These are phyloP conservation scores for Drosophila asahinai DNA, from an alignment of 1,140 invertebrate genomes.

Conservation along the genomic window DNA sequence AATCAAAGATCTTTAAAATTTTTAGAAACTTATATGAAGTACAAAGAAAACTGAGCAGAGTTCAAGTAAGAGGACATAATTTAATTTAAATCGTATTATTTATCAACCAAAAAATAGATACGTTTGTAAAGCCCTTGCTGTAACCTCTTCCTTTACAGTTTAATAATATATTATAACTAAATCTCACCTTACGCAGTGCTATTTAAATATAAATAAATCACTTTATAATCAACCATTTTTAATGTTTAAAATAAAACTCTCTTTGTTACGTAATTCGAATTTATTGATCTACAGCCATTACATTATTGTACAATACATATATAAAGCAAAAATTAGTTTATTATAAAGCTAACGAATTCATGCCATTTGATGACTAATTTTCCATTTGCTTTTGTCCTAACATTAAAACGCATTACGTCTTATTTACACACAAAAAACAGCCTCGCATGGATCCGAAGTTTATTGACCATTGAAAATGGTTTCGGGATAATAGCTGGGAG, in stretches of 20 bases:
- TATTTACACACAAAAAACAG: constrained; percentile 64
- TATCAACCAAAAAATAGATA: too few relatives aligned
- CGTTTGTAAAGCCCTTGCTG: too few relatives aligned
- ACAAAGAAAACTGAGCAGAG: too few relatives aligned
- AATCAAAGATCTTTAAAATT: too few relatives aligned
- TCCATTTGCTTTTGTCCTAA: constrained; percentile 44
- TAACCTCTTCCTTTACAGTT: too few relatives aligned
- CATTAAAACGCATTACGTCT: constrained; percentile 51
- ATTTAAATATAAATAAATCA: too few relatives aligned
- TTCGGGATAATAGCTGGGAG: constrained; percentile 84
- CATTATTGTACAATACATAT: constrained; percentile 67
- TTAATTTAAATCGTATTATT: too few relatives aligned
- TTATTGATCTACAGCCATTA: constrained; percentile 62
- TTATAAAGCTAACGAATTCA: constrained; percentile 53
- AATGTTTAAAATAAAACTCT: neutral
- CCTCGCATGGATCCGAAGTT: constrained; percentile 29
- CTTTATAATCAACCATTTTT: neutral
- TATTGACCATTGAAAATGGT: constrained; percentile 84
- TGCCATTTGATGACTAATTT: constrained; percentile 71
- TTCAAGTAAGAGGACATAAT: too few relatives aligned
- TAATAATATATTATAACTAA: too few relatives aligned
- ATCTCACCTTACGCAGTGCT: too few relatives aligned
- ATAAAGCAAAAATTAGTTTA: constrained; percentile 53
- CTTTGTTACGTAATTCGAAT: constrained; percentile 12
- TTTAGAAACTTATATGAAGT: too few relatives aligned